Conservation (phyloP, 2,888 invertebrate species). For the Gasteruption jaculator region DNA sequence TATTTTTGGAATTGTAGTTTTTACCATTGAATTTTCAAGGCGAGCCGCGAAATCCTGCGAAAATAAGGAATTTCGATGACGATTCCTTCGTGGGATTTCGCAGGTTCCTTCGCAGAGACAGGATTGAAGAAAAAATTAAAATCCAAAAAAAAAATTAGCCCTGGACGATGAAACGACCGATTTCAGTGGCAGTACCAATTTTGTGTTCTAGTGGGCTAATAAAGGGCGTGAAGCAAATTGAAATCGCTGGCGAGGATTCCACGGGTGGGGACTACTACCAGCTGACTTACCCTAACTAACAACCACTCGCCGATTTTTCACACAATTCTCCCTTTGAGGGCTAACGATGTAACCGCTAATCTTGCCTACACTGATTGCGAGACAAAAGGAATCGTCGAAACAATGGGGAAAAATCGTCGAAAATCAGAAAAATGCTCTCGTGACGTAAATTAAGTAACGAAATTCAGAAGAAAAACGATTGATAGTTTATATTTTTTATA, state of each 20-base stretch:
- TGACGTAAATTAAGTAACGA: no score
- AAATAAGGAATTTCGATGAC: no score
- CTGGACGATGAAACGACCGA: conserved; percentile 2
- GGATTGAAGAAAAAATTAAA: conserved; percentile 7
- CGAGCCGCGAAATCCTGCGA: background rate
- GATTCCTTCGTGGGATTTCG: no score
- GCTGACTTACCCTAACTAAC: conserved; percentile 50
- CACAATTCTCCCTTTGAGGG: conserved; percentile 36
- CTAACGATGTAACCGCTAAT: conserved; percentile 31
- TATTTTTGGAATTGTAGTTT: background rate
- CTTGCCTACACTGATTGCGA: no score
- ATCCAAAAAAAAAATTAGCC: conserved; percentile 7
- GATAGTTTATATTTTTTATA: no score
- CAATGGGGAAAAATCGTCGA: no score
- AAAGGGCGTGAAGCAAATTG: conserved; percentile 48
- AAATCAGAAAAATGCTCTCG: no score
- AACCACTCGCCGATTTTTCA: conserved; percentile 37
- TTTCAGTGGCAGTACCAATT: conserved; percentile 37
- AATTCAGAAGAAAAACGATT: no score
- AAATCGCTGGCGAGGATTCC: conserved; percentile 46
- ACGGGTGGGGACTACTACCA: conserved; percentile 49
- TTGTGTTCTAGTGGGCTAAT: conserved; percentile 50
- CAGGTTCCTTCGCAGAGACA: no score
- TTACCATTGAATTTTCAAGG: background rate
- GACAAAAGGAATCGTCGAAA: no score